Conservation (phyloP, 2,888 invertebrate species). For the Cremastinae sp. region DNA sequence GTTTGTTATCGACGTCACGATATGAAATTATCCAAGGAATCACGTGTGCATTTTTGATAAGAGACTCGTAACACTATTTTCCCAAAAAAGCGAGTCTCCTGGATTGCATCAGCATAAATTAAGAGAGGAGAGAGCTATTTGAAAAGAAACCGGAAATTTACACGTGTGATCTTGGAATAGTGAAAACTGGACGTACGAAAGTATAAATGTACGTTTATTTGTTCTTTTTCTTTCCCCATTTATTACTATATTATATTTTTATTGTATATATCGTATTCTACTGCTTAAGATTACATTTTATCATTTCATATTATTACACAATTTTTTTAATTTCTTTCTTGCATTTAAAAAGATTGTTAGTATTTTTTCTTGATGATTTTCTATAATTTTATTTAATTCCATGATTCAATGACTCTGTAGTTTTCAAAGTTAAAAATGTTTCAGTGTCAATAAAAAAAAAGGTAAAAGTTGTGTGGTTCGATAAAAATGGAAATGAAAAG, state of each 20-base stretch:
- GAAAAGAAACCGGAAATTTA: conserved; percentile 22
- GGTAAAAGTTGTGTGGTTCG: neutral
- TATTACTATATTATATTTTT: neutral
- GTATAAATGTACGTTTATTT: conserved; percentile 39
- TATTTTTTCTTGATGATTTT: too few species aligned
- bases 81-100: conserved; percentile 3
- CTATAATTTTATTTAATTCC: too few species aligned
- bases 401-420: neutral
- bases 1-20: too few species aligned
- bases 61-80: neutral
- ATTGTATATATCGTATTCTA: too few species aligned
- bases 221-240: conserved; percentile 3
- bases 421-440: neutral
- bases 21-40: too few species aligned
- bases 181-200: conserved; percentile 43
- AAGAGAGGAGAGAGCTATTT: conserved; percentile 8
- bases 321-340: neutral
- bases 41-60: neutral
- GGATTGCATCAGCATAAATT: conserved; percentile 19
- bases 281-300: too few species aligned
- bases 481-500: conserved; percentile 45
- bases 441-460: neutral
- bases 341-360: neutral
- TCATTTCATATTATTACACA: too few species aligned
- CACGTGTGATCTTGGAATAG: conserved; percentile 26